Percentiles rank a stretch among this genome's conserved stretches.
Evolutionary conservation across 2,888 invertebrate species (phyloP).

Genomic region (Tetheella fluctuosa): DNA sequence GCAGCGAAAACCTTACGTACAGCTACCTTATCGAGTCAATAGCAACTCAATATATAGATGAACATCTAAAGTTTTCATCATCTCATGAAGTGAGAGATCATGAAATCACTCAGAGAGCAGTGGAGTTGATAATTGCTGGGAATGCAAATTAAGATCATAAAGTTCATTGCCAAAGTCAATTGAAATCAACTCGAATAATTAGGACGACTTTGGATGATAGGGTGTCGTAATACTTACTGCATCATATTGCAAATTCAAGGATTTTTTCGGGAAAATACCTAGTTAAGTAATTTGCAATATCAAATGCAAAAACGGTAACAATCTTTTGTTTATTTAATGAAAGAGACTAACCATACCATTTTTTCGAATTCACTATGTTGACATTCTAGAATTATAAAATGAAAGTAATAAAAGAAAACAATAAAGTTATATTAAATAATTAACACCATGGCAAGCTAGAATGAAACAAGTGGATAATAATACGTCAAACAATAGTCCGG

Average conservation of each 20-base stretch:
- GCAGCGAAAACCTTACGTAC: constrained; percentile 51
- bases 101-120: not conserved
- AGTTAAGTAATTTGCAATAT: no score
- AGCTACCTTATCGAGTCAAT: constrained; percentile 53
- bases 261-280: no score
- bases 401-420: not conserved
- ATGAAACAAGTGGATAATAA: constrained; percentile 22
- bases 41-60: constrained; percentile 19
- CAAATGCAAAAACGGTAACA: no score
- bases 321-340: no score
- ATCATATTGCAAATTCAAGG: not conserved
- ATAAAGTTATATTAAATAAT: constrained; percentile 9
- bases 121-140: not conserved
- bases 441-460: constrained; percentile 6
- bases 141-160: constrained; percentile 28
- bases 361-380: not conserved
- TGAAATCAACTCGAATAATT: constrained; percentile 41
- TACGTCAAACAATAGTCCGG: constrained; percentile 42
- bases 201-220: constrained; percentile 20
- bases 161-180: constrained; percentile 52
- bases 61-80: constrained; percentile 21
- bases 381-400: not conserved
- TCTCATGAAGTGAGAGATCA: not conserved
- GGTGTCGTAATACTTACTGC: not conserved
- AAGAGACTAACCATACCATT: not conserved